Base-by-base conservation (phyloP, 2,888 invertebrate species). In the Pterostichus niger region DNA sequence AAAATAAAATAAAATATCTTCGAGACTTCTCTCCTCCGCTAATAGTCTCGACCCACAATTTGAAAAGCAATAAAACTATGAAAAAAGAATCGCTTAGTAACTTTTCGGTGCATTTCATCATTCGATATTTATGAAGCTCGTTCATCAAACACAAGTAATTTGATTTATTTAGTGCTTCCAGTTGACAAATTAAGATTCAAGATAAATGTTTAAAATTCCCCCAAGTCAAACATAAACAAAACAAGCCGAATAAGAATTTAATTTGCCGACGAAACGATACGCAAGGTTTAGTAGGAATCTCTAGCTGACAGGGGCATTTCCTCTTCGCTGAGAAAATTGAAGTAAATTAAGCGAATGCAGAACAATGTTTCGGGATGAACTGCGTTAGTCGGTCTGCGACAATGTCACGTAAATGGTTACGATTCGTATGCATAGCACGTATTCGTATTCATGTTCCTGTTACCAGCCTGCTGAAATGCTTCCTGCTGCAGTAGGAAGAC, bases 191-290 rank as follows among this genome's bases (percentile, higher is more conserved):
- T 15, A 13, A 15, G 33, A 44, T 17, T 13, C 68, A 71, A 15
- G 46, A 71, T 71, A 71, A 71, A 71, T 71, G 44, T 71, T 44
- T 44, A 44, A 24, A 71, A 17, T 46, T 56, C 13, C 17, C 56
- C n/a, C 33, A 71, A 68, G 44, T 71, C 46, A 71, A 71, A 71
- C 44, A 44, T 71, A 44, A 71, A 84, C 77, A 44, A 54, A 82
- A 59, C 52, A 52, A 78, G 33, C 17, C 7, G 75, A 75, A 75
- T 75, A 52, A 75, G 52, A 75, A 75, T 75, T 75, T 75, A 75
- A 75, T 75, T 75, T 52, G 49, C 7, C 52, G 52, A 31, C 68
- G 33, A 75, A 52, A 52, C 52, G 33, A 52, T 75, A 31, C 68
- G 33, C 52, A 52, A 75, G 75, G 33, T 75, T 75, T 52, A 52